Percentiles rank a stretch among this genome's conserved stretches.
Conservation (phyloP, 2,113 vertebrate species). For the Spea bombifrons region DNA sequence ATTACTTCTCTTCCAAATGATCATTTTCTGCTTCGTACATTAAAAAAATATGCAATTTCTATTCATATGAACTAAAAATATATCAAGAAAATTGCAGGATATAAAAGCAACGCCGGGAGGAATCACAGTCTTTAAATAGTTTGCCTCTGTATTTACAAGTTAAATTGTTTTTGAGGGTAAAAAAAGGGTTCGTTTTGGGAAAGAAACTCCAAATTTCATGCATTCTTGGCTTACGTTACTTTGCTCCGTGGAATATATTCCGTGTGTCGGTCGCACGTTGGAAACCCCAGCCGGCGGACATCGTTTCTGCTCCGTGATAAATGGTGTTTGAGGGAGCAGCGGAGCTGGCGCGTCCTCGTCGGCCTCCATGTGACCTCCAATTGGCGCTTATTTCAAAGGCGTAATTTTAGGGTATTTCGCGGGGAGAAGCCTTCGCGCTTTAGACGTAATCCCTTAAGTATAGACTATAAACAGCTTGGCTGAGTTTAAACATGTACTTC, state of each 20-base stretch:
- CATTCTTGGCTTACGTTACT: background rate
- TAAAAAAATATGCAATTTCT: background rate
- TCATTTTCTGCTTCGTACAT: background rate
- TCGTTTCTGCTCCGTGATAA: conserved; percentile 32
- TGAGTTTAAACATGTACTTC: conserved; percentile 1
- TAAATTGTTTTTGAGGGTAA: conserved; percentile 33
- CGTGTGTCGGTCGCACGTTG: conserved; percentile 11
- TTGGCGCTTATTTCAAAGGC: background rate
- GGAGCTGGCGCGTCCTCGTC: too few relatives aligned
- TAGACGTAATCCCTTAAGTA: conserved; percentile 19
- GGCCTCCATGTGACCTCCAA: background rate
- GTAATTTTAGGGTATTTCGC: conserved; percentile 19
- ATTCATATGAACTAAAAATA: background rate
- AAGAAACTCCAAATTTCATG: conserved; percentile 16
- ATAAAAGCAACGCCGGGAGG: background rate
- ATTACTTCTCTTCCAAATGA: background rate
- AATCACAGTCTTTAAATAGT: background rate
- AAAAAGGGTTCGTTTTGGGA: conserved; percentile 12
- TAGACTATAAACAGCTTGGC: conserved; percentile 7
- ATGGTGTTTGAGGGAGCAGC: conserved; percentile 16
- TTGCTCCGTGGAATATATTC: background rate
- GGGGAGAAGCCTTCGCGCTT: conserved; percentile 17
- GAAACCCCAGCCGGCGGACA: conserved; percentile 3
- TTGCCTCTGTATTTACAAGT: conserved; percentile 26
- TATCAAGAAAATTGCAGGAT: conserved; percentile 15